Evolutionary conservation across 2,797 vertebrate genomes (phyloP).

Genomic region (Coranthus polyacanthus): DNA sequence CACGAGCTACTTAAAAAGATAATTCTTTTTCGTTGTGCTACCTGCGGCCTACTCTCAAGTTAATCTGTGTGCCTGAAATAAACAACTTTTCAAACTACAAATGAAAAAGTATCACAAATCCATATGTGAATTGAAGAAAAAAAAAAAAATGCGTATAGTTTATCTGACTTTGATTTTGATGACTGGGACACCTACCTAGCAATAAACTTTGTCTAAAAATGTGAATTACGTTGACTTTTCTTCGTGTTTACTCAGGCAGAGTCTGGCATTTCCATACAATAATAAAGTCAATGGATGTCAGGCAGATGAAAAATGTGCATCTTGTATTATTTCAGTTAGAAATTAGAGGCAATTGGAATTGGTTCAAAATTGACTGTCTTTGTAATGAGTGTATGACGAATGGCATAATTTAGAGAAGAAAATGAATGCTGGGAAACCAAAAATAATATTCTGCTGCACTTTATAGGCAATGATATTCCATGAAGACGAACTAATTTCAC

Average conservation of each 20-base stretch:
- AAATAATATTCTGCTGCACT: conserved; percentile 79
- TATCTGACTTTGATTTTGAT: conserved; percentile 59
- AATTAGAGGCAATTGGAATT: conserved; percentile 84
- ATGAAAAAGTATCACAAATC: conserved; percentile 37
- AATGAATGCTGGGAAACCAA: conserved; percentile 81
- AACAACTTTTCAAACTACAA: conserved; percentile 43
- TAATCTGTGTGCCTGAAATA: conserved; percentile 25
- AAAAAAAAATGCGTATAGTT: conserved; percentile 29
- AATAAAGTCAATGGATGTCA: conserved; percentile 79
- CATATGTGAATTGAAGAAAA: conserved; percentile 18
- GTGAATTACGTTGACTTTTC: conserved; percentile 70
- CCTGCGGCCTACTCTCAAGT: conserved; percentile 16
- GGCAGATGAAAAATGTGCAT: conserved; percentile 80
- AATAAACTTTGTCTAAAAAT: conserved; percentile 56
- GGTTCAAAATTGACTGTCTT: conserved; percentile 84
- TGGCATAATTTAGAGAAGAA: conserved; percentile 83
- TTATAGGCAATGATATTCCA: conserved; percentile 75
- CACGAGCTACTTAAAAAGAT: conserved; percentile 43
- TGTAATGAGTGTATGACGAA: conserved; percentile 86
- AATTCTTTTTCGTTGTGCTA: conserved; percentile 17
- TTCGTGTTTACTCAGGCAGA: conserved; percentile 70
- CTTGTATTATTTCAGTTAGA: conserved; percentile 79
- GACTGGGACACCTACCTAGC: conserved; percentile 45
- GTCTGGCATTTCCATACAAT: conserved; percentile 74
- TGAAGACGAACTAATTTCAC: conserved; percentile 80